Base-by-base conservation (phyloP, 1,140 invertebrate species). In the Pseudoatta argentina region DNA sequence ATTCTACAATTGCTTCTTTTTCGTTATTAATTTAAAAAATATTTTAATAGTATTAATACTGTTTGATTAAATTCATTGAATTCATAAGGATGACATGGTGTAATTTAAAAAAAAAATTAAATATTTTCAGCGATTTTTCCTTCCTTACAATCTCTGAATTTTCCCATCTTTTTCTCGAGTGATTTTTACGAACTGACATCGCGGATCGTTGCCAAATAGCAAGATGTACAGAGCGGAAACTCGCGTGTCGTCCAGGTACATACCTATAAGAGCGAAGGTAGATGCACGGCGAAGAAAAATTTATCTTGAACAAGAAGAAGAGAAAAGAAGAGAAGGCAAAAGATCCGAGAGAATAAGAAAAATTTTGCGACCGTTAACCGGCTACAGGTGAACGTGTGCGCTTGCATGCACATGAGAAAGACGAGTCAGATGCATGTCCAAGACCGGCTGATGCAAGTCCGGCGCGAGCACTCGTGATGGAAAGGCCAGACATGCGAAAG, bases 401-500 rank as follows among this genome's bases (percentile, higher is more conserved):
- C 39, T 67, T 57, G 21, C 30, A 21, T 59, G 78, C 51, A 77
- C 2, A 27, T 75, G 53, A 61, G 24, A 57, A 51, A 53, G 53
- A 77, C 21, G 24, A 69, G 55, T 48, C 24, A 66, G 39, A 78
- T 78, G 24, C 76, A 66, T 30, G 76, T 51, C 39, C 34, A 21
- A 63, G 66, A 63, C 24, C 59, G 88, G 89, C 89, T 91, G 89
- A 91, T 86, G 88, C 89, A 91, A 91, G 86, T 91, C 76, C 71
- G 72, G 59, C 64, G 76, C 76, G 24, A 61, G 57, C 59, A 90
- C 88, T 86, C 89, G 86, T 66, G 72, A 90, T 91, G 88, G 88
- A 87, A 88, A 91, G 89, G 77, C 89, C 59, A 27, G 55, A 44
- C 69, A 78, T 61, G 82, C 71, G 86, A 91, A 90, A 91, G 86